phyloP scores from a whole-genome alignment of 2,113 vertebrate species.

The Zootoca vivipara region DNA sequence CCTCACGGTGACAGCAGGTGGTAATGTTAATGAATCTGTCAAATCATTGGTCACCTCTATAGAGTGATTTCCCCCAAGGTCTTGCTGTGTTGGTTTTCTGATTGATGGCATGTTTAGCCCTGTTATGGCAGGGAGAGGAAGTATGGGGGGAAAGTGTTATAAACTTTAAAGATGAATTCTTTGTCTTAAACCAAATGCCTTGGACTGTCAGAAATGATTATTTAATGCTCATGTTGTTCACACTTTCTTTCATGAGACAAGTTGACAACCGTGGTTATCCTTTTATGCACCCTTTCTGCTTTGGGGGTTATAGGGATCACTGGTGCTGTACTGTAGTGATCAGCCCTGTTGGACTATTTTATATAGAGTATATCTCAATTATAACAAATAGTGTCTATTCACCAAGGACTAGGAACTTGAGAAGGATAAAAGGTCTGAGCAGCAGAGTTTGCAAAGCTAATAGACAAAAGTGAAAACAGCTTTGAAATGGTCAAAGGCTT shows the following conservation, averaged over 20 bases:
- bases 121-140: constrained; percentile 10
- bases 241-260: constrained; percentile 11
- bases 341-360: not conserved
- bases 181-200: constrained; percentile 29
- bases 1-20: not conserved
- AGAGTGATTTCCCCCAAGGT: constrained; percentile 3
- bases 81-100: constrained; percentile 29
- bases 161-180: constrained; percentile 37
- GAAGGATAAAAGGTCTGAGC: not conserved
- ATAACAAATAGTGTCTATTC: not conserved
- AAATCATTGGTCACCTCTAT: constrained; percentile 13
- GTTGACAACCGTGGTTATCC: not conserved
- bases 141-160: constrained; percentile 18
- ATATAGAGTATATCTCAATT: not conserved
- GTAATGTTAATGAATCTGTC: constrained; percentile 29
- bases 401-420: not conserved
- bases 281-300: rapidly evolving
- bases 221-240: constrained; percentile 25
- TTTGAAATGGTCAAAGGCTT: not conserved
- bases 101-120: constrained; percentile 18
- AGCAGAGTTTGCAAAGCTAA: not conserved
- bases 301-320: not conserved
- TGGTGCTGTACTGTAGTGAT: not conserved
- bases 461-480: not conserved
- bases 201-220: constrained; percentile 3